A percentile compares a stretch with the other conserved stretches of the same genome.
phyloP scores from a whole-genome alignment of 1,140 invertebrate genomes.

The Olivierus martensii region DNA sequence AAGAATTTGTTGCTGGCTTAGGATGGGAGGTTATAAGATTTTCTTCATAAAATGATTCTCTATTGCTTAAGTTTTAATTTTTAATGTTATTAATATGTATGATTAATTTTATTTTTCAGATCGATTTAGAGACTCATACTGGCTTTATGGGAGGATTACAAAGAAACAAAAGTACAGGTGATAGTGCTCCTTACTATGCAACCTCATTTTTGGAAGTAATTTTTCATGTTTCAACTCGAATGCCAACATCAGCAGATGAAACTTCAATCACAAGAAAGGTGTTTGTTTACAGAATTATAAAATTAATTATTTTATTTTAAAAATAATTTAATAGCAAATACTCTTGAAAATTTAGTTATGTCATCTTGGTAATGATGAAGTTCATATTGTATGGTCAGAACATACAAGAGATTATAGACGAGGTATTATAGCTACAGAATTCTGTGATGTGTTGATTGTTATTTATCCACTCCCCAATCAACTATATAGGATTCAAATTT shows the following conservation, averaged over 20 bases:
- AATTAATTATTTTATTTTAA: too few relatives aligned
- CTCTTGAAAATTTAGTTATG: slow-evolving; percentile 44
- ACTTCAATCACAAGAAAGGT: slow-evolving; percentile 84
- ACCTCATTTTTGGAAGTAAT: slow-evolving; percentile 74
- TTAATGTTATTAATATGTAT: too few relatives aligned
- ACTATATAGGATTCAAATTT: slow-evolving; percentile 66
- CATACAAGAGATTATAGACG: slow-evolving; percentile 87
- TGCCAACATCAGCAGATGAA: slow-evolving; percentile 41
- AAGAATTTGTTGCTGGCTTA: slow-evolving; percentile 83
- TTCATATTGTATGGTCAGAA: slow-evolving; percentile 99
- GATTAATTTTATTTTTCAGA: slow-evolving; percentile 31
- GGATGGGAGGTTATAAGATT: slow-evolving; percentile 94
- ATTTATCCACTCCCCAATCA: slow-evolving; percentile 78
- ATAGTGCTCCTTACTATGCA: slow-evolving; percentile 91
- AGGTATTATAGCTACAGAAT: slow-evolving; percentile 96
- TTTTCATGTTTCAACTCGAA: slow-evolving; percentile 98
- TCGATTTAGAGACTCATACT: slow-evolving; percentile 84
- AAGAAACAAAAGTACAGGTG: slow-evolving; percentile 74
- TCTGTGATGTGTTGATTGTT: slow-evolving; percentile 95
- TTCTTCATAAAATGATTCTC: too few relatives aligned
- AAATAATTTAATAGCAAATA: too few relatives aligned
- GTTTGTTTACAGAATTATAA: slow-evolving; percentile 14
- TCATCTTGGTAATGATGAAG: slow-evolving; percentile 96
- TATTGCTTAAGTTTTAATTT: too few relatives aligned
- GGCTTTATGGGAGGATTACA: slow-evolving; percentile 93